Conservation (phyloP, 1,140 invertebrate genomes). For the Habropoda laboriosa region DNA sequence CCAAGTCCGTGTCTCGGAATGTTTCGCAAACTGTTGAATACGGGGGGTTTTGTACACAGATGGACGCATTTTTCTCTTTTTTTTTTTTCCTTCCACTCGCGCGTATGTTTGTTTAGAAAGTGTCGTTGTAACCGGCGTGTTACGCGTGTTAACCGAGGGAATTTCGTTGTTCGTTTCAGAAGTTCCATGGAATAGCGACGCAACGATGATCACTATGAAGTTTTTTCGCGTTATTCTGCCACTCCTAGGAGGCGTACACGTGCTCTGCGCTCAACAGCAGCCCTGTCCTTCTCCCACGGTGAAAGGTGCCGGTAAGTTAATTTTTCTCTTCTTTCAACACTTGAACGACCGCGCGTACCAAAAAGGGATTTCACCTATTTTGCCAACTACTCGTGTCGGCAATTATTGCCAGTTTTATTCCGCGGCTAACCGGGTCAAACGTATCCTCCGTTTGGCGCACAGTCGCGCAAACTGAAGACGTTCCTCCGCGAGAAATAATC, state of each 20-base stretch:
- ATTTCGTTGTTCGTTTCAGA: slow-evolving; percentile 62
- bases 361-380: neutral
- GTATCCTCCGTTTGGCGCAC: neutral
- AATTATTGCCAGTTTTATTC: slow-evolving; percentile 9
- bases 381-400: too few species aligned
- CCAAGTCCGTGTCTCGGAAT: neutral
- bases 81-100: too few species aligned
- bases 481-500: slow-evolving; percentile 5
- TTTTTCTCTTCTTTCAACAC: neutral
- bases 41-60: neutral
- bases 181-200: slow-evolving; percentile 73
- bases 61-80: too few species aligned
- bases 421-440: slow-evolving; percentile 5
- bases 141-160: too few species aligned
- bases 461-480: neutral
- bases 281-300: slow-evolving; percentile 75
- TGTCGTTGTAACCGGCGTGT: neutral
- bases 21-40: neutral
- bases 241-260: slow-evolving; percentile 76
- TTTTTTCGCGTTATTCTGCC: slow-evolving; percentile 74
- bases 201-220: slow-evolving; percentile 75
- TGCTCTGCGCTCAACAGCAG: slow-evolving; percentile 73
- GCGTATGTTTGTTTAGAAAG: neutral
- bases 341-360: neutral
- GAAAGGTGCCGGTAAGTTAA: slow-evolving; percentile 76